Conservation (phyloP, 2,113 vertebrate genomes). For the Nerophis ophidion region DNA sequence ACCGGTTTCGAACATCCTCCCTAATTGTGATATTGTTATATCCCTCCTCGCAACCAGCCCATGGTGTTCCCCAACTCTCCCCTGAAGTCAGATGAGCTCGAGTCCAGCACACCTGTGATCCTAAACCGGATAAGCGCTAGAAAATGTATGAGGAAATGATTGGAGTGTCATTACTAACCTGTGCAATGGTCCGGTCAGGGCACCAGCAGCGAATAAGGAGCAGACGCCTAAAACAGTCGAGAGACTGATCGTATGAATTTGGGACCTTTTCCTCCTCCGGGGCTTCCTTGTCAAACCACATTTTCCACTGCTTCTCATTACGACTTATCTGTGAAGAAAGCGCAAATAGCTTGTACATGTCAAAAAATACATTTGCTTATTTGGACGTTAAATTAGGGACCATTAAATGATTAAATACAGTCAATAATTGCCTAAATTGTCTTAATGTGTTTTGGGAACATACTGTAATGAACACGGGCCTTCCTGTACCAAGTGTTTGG, state of each 20-base stretch:
- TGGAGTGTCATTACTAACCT: conserved; percentile 66
- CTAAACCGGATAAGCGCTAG: no score
- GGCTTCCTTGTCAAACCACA: conserved; percentile 92
- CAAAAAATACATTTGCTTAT: not conserved
- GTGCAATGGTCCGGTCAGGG: conserved; percentile 92
- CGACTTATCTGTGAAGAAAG: conserved; percentile 76
- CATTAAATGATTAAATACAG: conserved; percentile 12
- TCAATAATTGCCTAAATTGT: conserved; percentile 17
- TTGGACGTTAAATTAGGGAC: not conserved
- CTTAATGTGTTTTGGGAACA: conserved; percentile 8
- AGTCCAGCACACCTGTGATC: no score
- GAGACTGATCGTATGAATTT: conserved; percentile 80
- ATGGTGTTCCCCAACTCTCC: no score
- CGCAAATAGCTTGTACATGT: conserved; percentile 3
- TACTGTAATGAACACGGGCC: not conserved
- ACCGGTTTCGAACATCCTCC: no score
- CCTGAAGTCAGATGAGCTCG: no score
- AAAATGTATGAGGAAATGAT: not conserved
- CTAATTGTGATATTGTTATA: no score
- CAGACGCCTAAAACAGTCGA: conserved; percentile 86
- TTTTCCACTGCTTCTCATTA: conserved; percentile 91
- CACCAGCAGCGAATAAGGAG: conserved; percentile 95
- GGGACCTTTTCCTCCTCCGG: conserved; percentile 88
- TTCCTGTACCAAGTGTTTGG: not conserved
- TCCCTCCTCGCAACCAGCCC: no score